Conservation (phyloP, 2,888 invertebrate species). For the Argyresthia albistria region DNA sequence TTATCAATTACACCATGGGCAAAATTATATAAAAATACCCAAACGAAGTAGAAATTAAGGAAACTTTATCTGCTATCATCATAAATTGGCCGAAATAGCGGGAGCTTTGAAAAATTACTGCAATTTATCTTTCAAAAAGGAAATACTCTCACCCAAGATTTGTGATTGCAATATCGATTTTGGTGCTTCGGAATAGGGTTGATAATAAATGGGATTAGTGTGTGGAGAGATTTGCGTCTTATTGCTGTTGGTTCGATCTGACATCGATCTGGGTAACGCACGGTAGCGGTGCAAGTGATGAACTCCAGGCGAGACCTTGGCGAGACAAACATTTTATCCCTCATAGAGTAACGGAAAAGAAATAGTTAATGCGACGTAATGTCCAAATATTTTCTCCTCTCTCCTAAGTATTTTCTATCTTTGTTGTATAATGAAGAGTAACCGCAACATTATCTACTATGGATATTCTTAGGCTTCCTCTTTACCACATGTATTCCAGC, state of each 20-base stretch:
- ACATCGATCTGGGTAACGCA: constrained; percentile 48
- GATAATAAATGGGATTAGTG: background rate
- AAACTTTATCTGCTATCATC: constrained; percentile 12
- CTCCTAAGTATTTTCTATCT: too few relatives aligned
- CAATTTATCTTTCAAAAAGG: constrained; percentile 8
- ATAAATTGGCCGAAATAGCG: constrained; percentile 13
- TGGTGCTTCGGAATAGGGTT: background rate
- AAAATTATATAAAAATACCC: background rate
- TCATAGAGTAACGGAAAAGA: too few relatives aligned
- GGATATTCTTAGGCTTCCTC: too few relatives aligned
- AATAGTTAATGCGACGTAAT: too few relatives aligned
- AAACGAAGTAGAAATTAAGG: constrained; percentile 9
- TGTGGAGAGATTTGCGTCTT: constrained; percentile 17
- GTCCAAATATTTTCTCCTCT: too few relatives aligned
- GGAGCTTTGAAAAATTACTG: constrained; percentile 10
- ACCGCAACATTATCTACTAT: too few relatives aligned
- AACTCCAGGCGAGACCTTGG: constrained; percentile 3
- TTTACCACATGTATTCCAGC: too few relatives aligned
- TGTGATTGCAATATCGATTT: background rate
- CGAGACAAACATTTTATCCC: too few relatives aligned
- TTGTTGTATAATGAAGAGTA: too few relatives aligned
- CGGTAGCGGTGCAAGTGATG: constrained; percentile 5
- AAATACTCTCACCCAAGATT: background rate
- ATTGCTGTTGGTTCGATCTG: constrained; percentile 48
- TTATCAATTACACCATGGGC: background rate